These are phyloP conservation scores for Argopecten irradians DNA, from an alignment of 1,140 invertebrate species.

Conservation along the genomic window DNA sequence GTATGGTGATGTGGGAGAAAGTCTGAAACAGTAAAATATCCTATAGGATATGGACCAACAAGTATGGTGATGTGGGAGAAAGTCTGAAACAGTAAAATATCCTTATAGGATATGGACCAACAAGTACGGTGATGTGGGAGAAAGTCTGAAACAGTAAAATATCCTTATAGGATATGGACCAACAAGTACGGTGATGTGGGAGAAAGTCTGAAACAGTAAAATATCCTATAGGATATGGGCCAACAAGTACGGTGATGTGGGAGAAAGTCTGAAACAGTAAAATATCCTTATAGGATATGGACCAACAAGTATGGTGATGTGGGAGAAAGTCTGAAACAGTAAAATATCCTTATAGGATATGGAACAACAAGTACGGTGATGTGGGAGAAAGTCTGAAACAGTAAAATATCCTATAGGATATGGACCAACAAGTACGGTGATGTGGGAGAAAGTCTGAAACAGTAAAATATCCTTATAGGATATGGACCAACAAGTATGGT, in stretches of 20 bases:
- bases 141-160: constrained; percentile 67
- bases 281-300: no score
- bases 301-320: constrained; percentile 70
- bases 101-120: no score
- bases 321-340: constrained; percentile 69
- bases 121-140: constrained; percentile 67
- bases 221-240: no score
- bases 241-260: constrained; percentile 68
- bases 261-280: constrained; percentile 69
- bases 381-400: constrained; percentile 71
- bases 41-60: no score
- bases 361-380: constrained; percentile 68
- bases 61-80: constrained; percentile 70
- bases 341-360: no score
- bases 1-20: constrained; percentile 67
- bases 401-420: no score
- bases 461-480: no score
- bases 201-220: constrained; percentile 67
- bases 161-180: no score
- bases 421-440: constrained; percentile 70
- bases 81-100: constrained; percentile 65
- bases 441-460: constrained; percentile 71
- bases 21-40: constrained; percentile 67
- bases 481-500: constrained; percentile 71
- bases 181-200: constrained; percentile 68